A percentile compares a stretch with the other conserved stretches of the same genome.
phyloP scores from a whole-genome alignment of 2,888 invertebrate species.

The Acrobasis repandana region DNA sequence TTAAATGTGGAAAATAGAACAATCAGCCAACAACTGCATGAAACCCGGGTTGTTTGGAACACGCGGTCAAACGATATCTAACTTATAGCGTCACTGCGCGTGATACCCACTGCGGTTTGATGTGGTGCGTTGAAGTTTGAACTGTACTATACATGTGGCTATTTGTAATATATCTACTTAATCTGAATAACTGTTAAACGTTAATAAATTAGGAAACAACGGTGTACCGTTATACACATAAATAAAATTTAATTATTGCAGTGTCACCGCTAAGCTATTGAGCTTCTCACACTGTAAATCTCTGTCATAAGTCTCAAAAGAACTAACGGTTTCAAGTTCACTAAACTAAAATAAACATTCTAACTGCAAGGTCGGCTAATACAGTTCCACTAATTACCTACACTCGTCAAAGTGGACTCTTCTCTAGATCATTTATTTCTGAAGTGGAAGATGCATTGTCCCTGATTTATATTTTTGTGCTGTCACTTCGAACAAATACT shows the following conservation, averaged over 20 bases:
- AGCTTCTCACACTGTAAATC: background rate
- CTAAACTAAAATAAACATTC: conserved; percentile 16
- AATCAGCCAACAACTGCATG: conserved; percentile 26
- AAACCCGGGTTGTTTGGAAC: conserved; percentile 39
- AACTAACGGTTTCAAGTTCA: conserved; percentile 8
- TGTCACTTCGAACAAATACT: conserved; percentile 55
- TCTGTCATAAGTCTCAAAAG: conserved; percentile 10
- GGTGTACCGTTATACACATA: too few relatives aligned
- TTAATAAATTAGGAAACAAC: too few relatives aligned
- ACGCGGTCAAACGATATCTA: conserved; percentile 40
- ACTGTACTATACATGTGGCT: background rate
- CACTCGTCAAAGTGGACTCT: background rate
- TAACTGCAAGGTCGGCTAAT: conserved; percentile 12
- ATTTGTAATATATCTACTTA: too few relatives aligned
- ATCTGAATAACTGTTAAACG: too few relatives aligned
- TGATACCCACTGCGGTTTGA: background rate
- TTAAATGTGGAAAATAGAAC: background rate
- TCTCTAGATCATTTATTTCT: too few relatives aligned
- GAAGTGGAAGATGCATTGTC: background rate
- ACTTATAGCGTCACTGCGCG: conserved; percentile 30
- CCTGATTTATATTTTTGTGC: conserved; percentile 58
- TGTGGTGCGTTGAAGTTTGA: background rate
- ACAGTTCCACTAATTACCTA: conserved; percentile 12
- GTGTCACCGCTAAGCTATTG: background rate
- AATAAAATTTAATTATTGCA: background rate